Evolutionary conservation across 2,888 invertebrate genomes (phyloP).

Genomic region (Sphaerophoria rueppellii): DNA sequence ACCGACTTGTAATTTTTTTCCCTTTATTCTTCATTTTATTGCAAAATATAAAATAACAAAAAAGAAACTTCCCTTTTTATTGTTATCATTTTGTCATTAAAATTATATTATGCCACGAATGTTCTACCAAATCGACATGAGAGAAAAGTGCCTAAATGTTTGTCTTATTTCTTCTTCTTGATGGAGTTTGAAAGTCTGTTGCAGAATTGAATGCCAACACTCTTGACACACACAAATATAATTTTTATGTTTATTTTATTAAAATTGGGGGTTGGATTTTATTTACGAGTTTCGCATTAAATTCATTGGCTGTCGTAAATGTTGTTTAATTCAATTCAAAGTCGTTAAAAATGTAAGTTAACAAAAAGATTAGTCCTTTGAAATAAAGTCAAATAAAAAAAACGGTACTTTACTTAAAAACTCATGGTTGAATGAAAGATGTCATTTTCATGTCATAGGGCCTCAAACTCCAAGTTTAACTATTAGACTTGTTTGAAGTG

Average conservation of each 20-base stretch:
- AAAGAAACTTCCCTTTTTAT: conserved; percentile 10
- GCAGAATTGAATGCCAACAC: conserved; percentile 5
- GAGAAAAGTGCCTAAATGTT: conserved; percentile 4
- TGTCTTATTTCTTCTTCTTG: not conserved
- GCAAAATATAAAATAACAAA: not conserved
- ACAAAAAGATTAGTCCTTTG: conserved; percentile 17
- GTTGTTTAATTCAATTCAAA: conserved; percentile 51
- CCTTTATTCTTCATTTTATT: conserved; percentile 9
- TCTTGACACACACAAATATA: conserved; percentile 36
- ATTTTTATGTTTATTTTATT: conserved; percentile 45
- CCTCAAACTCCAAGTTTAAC: not conserved
- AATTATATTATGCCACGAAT: conserved; percentile 18
- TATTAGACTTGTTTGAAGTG: conserved; percentile 1
- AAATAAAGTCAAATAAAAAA: not conserved
- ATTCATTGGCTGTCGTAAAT: conserved; percentile 60
- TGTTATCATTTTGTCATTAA: conserved; percentile 37
- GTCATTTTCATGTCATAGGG: not conserved
- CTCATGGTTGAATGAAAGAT: not conserved
- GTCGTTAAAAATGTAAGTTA: conserved; percentile 32
- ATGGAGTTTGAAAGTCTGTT: not conserved
- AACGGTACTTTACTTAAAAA: not conserved
- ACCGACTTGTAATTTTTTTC: not conserved
- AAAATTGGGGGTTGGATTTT: conserved; percentile 3
- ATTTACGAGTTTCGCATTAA: conserved; percentile 45
- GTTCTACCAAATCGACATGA: conserved; percentile 23